A percentile compares a stretch with the other conserved stretches of the same genome.
phyloP scores from a whole-genome alignment of 2,113 vertebrate species.

The Petroica traversi region DNA sequence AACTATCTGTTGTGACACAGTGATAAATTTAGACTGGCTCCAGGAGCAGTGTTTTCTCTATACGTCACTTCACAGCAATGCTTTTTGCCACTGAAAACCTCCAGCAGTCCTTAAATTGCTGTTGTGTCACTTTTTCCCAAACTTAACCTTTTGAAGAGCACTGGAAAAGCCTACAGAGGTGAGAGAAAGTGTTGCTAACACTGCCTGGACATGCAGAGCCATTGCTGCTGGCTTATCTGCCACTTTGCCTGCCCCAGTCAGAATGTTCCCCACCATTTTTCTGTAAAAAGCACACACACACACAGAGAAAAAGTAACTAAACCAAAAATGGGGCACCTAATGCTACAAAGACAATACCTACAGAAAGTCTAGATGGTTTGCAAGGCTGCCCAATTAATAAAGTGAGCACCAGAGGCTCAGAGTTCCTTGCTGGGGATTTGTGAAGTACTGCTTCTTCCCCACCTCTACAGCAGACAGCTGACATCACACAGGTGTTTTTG shows the following conservation, averaged over 20 bases:
- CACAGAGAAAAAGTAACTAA: neutral
- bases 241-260: neutral
- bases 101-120: neutral
- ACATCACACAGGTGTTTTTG: fast-evolving
- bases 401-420: fast-evolving
- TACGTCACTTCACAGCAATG: neutral
- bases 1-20: slow-evolving; percentile 16
- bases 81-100: neutral
- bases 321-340: neutral
- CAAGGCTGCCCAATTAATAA: neutral
- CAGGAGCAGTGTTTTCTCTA: neutral
- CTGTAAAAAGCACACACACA: neutral
- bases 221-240: neutral
- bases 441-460: neutral
- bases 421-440: neutral
- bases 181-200: neutral
- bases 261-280: neutral
- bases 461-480: neutral
- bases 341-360: neutral
- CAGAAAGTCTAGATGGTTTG: neutral
- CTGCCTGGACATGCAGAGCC: neutral
- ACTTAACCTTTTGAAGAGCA: neutral
- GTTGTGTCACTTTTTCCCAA: neutral
- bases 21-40: neutral
- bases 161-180: neutral